Conservation (phyloP, 2,113 vertebrate species). For the Microcebus murinus region DNA sequence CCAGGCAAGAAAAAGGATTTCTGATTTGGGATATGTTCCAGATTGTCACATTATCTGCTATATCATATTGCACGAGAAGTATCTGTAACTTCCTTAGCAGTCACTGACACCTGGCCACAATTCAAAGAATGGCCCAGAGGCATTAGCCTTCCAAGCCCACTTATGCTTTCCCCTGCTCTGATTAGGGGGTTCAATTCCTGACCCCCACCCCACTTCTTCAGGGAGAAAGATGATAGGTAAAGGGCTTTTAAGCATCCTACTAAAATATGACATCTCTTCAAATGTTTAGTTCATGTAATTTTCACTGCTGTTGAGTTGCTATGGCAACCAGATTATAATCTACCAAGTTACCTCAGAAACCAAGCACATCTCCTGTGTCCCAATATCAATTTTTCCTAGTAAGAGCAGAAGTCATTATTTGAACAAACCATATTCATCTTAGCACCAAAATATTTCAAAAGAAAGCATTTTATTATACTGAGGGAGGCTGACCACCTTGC, state of each 20-base stretch:
- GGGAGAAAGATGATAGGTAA: slow-evolving; percentile 63
- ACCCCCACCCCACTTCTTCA: slow-evolving; percentile 53
- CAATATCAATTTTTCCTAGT: slow-evolving; percentile 47
- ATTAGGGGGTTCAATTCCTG: slow-evolving; percentile 39
- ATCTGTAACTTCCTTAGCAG: background rate
- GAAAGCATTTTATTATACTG: slow-evolving; percentile 21
- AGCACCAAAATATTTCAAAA: background rate
- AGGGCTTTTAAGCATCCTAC: slow-evolving; percentile 65
- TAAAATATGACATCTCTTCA: slow-evolving; percentile 72
- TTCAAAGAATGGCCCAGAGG: slow-evolving; percentile 79
- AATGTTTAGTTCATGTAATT: slow-evolving; percentile 81
- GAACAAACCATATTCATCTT: background rate
- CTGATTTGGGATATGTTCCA: background rate
- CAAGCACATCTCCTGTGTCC: slow-evolving; percentile 57
- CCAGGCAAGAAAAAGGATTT: background rate
- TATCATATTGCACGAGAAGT: slow-evolving; percentile 82
- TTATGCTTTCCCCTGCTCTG: slow-evolving; percentile 58
- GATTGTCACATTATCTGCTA: slow-evolving; percentile 42
- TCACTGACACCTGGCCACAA: slow-evolving; percentile 80
- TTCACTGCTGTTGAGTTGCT: slow-evolving; percentile 87
- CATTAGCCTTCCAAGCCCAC: slow-evolving; percentile 49
- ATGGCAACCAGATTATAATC: slow-evolving; percentile 88
- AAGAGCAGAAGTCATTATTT: slow-evolving; percentile 55
- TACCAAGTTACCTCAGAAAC: slow-evolving; percentile 83
- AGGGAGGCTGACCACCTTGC: slow-evolving; percentile 1